Evolutionary conservation across 2,797 vertebrate genomes (phyloP).

Genomic region (Rhinophrynus dorsalis): DNA sequence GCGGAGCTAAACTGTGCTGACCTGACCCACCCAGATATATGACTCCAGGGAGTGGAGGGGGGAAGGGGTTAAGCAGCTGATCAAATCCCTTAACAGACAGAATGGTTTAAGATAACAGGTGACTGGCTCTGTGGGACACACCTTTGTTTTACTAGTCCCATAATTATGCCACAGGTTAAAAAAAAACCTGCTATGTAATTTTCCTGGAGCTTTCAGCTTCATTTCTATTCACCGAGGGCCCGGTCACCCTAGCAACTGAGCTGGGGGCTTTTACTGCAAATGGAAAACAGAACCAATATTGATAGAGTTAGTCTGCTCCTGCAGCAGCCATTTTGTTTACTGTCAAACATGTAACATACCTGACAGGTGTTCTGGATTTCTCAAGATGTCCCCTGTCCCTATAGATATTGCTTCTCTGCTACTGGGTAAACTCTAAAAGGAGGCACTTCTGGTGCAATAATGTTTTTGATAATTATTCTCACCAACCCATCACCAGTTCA

Average conservation of each 20-base stretch:
- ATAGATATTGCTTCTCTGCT: too few relatives aligned
- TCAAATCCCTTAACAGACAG: conserved; percentile 45
- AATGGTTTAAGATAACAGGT: conserved; percentile 47
- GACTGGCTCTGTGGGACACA: conserved; percentile 43
- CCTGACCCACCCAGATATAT: conserved; percentile 26
- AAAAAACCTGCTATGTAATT: conserved; percentile 29
- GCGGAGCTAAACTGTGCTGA: not conserved
- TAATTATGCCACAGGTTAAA: conserved; percentile 42
- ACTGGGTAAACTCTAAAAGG: too few relatives aligned
- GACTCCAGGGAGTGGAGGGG: conserved; percentile 28
- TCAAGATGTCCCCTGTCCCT: too few relatives aligned
- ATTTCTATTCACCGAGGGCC: not conserved
- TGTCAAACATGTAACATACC: not conserved
- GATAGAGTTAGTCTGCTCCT: not conserved
- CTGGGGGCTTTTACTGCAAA: not conserved
- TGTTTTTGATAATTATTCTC: too few relatives aligned
- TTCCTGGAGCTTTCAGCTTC: conserved; percentile 20
- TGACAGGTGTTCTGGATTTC: too few relatives aligned
- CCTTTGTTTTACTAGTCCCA: conserved; percentile 48
- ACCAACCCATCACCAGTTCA: too few relatives aligned
- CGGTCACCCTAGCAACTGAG: conserved; percentile 18
- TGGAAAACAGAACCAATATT: not conserved
- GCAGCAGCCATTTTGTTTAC: not conserved
- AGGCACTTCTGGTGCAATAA: too few relatives aligned
- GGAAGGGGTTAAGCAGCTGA: conserved; percentile 43